Evolutionary conservation across 2,888 invertebrate genomes (phyloP), one percentile per base, ranked within the genome.

Genomic region (Synergus umbraculus): DNA sequence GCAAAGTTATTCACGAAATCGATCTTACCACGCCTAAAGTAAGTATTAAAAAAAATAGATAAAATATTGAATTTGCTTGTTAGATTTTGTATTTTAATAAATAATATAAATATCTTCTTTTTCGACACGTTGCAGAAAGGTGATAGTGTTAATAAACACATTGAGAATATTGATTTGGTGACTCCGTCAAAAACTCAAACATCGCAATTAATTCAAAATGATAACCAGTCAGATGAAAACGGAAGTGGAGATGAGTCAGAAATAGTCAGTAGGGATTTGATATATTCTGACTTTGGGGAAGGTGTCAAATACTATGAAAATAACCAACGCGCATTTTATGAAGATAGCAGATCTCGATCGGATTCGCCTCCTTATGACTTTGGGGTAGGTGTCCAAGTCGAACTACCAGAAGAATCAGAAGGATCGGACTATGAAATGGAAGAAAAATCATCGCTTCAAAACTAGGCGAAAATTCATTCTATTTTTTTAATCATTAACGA

Each of bases 121-220:
- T 37, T 37, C 37, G 37, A 7, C 5, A 37, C 5, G 5, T 69
- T 80, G 10, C 76, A 81, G 81, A 66, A 29, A 54, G 15, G 22
- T n/a, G 18, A 18, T 43, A 64, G 15, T n/a, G 7, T 37, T 37
- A 37, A 37, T 37, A 65, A 54, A 13, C 49, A 73, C 3, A 58
- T 86, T 63, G 87, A 87, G 76, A 83, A 84, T 76, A 79, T 88
- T 63, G 89, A 90, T 80, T 81, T 88, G 44, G 86, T 87, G 73
- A 86, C 88, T 29, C 89, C 89, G 58, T 78, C 76, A 49, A 85
- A 82, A 69, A 78, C 78, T n/a, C 54, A 49, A 73, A 49, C 49
- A 8, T 79, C 58, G 5, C 67, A 76, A 69, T 87, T 87, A 54
- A 83, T 86, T 46, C 81, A 84, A 5, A 81, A 79, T 44, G 87